Percentiles rank a stretch among this genome's conserved stretches.
Evolutionary conservation across 2,888 invertebrate genomes (phyloP).

Genomic region (Hyposoter dolosus): DNA sequence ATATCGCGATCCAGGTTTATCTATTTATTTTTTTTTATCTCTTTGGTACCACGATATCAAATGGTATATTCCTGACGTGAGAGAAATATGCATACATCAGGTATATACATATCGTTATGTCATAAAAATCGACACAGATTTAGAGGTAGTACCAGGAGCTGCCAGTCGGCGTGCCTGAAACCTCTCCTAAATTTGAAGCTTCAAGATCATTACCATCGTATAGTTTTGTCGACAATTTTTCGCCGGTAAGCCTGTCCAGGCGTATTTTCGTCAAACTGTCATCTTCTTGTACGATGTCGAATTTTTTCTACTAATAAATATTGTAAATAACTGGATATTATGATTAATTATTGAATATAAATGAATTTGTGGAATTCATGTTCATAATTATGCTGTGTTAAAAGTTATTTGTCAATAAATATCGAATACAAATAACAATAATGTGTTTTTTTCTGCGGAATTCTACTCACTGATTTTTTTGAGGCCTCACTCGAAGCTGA

Average conservation of each 20-base stretch:
- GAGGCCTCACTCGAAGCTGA: not conserved
- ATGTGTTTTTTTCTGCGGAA: too few species aligned
- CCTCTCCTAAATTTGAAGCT: slow-evolving; percentile 72
- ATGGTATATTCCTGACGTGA: slow-evolving; percentile 63
- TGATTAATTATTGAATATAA: not conserved
- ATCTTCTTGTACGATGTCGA: not conserved
- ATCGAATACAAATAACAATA: too few species aligned
- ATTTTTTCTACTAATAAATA: not conserved
- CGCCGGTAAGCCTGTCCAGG: not conserved
- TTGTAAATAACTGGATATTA: not conserved
- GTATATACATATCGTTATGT: slow-evolving; percentile 44
- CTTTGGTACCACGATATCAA: slow-evolving; percentile 59
- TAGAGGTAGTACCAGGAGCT: slow-evolving; percentile 78
- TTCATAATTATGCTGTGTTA: too few species aligned
- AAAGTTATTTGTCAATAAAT: too few species aligned
- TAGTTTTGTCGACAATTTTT: slow-evolving; percentile 65
- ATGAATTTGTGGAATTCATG: not conserved
- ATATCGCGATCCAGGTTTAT: slow-evolving; percentile 25
- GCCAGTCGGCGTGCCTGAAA: slow-evolving; percentile 75
- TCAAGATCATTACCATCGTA: slow-evolving; percentile 74
- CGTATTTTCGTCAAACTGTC: not conserved
- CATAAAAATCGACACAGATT: slow-evolving; percentile 65
- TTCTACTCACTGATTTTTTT: not conserved
- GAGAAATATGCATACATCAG: slow-evolving; percentile 46
- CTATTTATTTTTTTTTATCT: slow-evolving; percentile 23